Evolutionary conservation across 53 echinoderm and acorn worm species (phyloP), one percentile per base, ranked within the genome.

Genomic region (Echinometra lucunter): DNA sequence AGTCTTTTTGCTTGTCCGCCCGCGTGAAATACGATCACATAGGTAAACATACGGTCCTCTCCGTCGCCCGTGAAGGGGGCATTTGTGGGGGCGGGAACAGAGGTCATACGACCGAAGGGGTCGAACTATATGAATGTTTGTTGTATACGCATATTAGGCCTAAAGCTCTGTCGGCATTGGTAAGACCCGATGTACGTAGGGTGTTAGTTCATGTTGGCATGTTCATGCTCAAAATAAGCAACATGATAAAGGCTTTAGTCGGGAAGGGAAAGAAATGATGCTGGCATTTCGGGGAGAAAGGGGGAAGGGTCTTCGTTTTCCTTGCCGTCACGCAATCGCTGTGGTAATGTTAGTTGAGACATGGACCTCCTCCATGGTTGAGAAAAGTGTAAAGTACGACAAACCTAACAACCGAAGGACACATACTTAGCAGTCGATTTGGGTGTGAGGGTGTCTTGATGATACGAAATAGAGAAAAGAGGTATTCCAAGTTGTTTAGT

Each of bases 401-500:
- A 63, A 25, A 63, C 34, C 72, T 72, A 35, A 32, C 35, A 72
- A 34, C 72, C 72, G 15, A 30, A 30, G 72, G 72, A 72, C 35
- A 28, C 4, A 16, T n/a, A 15, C 35, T 72, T 35, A 30, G 32
- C 10, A 34, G 35, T 72, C 72, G 72, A 72, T 72, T 72, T 72
- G 32, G 72, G 35, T 72, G 72, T 72, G 72, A 35, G 32, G 15
- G 32, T n/a, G n/a, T 72, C 72, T 32, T 13, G 72, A 63, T 63
- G 25, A 63, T 63, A 53, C 25, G 72, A 9, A 12, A 35, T 34
- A 32, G 72, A 32, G 13, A 28, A 72, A 28, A 15, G 2, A 32
- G 72, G 72, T 72, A 35, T 72, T 72, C 72, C 72, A 72, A 72
- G 72, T 13, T 72, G 72, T 72, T 72, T 72, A 72, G 11, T 72